phyloP scores from a whole-genome alignment of 2,888 invertebrate genomes.

The Tenodera sinensis region DNA sequence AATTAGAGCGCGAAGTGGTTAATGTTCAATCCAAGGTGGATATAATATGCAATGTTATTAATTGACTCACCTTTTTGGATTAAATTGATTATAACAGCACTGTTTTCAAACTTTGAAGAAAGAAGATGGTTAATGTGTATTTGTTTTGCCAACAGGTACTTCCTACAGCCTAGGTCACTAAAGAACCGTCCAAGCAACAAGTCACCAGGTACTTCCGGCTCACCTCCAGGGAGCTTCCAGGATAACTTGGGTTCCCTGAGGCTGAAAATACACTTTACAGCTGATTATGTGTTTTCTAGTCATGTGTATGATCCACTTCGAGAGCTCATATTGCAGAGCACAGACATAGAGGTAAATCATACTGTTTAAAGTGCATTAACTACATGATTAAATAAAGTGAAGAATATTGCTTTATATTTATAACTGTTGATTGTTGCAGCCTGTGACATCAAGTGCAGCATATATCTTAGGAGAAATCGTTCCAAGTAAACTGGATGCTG shows the following conservation, averaged over 20 bases:
- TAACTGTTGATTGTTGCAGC: conserved; percentile 45
- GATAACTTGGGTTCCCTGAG: conserved; percentile 77
- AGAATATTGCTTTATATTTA: too few species aligned
- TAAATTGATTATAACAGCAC: too few species aligned
- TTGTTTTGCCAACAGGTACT: conserved; percentile 54
- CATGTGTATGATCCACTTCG: conserved; percentile 75
- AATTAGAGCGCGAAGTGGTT: too few species aligned
- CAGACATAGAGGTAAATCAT: conserved; percentile 56
- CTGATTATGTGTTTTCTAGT: conserved; percentile 84
- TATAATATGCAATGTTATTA: too few species aligned
- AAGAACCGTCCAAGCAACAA: conserved; percentile 51
- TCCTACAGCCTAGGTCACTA: conserved; percentile 65
- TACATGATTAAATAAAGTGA: too few species aligned
- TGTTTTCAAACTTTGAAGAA: too few species aligned
- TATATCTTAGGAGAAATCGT: conserved; percentile 84
- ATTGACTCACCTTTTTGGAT: too few species aligned
- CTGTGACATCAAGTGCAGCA: conserved; percentile 75
- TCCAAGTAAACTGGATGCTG: conserved; percentile 81
- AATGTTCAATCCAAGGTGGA: too few species aligned
- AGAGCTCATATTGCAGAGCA: conserved; percentile 70
- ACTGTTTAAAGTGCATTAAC: not conserved
- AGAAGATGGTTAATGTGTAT: too few species aligned
- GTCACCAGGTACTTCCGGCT: conserved; percentile 36
- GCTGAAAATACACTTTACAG: conserved; percentile 81
- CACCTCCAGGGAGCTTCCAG: conserved; percentile 53